A percentile compares a stretch with the other conserved stretches of the same genome.
Conservation (phyloP, 2,888 invertebrate genomes). For the Epinotia nisella region DNA sequence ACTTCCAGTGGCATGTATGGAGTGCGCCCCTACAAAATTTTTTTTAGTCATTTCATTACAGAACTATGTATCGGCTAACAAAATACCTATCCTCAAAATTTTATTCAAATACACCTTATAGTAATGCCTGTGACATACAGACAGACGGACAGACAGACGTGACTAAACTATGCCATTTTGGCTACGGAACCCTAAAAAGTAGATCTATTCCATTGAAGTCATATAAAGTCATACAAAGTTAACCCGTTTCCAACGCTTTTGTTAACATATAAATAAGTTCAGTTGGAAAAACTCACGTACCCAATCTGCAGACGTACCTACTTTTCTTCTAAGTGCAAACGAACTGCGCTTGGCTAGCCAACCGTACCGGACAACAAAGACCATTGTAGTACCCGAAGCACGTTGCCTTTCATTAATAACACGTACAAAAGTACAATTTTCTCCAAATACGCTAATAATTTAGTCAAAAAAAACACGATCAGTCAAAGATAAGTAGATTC, state of each 20-base stretch:
- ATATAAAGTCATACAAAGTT: neutral
- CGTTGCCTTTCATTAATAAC: slow-evolving; percentile 36
- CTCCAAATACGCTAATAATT: neutral
- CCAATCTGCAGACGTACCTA: slow-evolving; percentile 2
- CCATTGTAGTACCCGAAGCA: slow-evolving; percentile 30
- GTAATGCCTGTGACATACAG: too few relatives aligned
- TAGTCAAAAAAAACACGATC: neutral
- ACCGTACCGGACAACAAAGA: slow-evolving; percentile 42
- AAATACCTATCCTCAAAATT: too few relatives aligned
- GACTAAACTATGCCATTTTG: too few relatives aligned
- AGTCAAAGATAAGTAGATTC: neutral
- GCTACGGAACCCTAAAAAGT: too few relatives aligned
- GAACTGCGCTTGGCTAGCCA: slow-evolving; percentile 41
- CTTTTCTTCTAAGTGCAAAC: slow-evolving; percentile 33
- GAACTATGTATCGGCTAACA: too few relatives aligned
- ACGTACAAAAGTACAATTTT: slow-evolving; percentile 17
- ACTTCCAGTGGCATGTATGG: too few relatives aligned
- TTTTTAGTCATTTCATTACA: too few relatives aligned
- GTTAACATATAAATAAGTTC: neutral
- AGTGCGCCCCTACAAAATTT: too few relatives aligned
- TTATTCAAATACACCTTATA: too few relatives aligned
- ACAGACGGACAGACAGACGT: too few relatives aligned
- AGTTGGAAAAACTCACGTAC: slow-evolving; percentile 3
- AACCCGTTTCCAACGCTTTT: neutral
- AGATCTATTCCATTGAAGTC: neutral